Conservation (phyloP, 2,797 vertebrate genomes). For the Psittacula echo region DNA sequence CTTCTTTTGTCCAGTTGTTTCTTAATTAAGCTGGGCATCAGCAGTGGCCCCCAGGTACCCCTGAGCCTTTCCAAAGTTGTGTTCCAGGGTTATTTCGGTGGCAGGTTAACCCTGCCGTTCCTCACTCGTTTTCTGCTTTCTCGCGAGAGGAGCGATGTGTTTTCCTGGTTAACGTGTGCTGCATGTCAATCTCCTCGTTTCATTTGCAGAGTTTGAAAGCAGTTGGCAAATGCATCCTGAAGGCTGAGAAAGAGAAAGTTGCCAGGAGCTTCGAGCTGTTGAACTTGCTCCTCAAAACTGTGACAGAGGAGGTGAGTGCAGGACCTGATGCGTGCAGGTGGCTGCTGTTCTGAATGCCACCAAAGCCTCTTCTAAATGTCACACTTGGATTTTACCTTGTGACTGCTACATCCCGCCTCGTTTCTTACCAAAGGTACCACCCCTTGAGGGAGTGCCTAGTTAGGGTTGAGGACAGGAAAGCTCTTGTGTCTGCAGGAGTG, state of each 20-base stretch:
- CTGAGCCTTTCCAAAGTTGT: background rate
- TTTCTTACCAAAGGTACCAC: background rate
- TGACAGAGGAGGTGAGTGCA: constrained; percentile 79
- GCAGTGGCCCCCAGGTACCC: background rate
- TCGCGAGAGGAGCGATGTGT: background rate
- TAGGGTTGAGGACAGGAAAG: background rate
- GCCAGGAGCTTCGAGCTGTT: constrained; percentile 84
- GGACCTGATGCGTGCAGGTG: background rate
- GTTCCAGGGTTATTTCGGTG: background rate
- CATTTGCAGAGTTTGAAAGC: constrained; percentile 70
- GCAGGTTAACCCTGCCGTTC: background rate
- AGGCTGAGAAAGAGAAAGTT: constrained; percentile 84
- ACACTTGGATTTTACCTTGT: background rate
- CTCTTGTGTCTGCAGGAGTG: background rate
- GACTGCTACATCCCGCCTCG: background rate
- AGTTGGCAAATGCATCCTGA: constrained; percentile 66
- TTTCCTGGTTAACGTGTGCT: background rate
- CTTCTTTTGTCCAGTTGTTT: background rate
- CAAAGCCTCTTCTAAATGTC: background rate
- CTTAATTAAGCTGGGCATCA: background rate
- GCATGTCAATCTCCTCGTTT: background rate
- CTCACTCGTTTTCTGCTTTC: background rate
- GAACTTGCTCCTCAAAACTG: constrained; percentile 79
- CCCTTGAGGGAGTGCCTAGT: background rate
- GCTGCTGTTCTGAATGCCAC: background rate